A percentile compares a stretch with the other conserved stretches of the same genome.
phyloP scores from a whole-genome alignment of 2,797 vertebrate genomes.

The Chloroceryle inda region DNA sequence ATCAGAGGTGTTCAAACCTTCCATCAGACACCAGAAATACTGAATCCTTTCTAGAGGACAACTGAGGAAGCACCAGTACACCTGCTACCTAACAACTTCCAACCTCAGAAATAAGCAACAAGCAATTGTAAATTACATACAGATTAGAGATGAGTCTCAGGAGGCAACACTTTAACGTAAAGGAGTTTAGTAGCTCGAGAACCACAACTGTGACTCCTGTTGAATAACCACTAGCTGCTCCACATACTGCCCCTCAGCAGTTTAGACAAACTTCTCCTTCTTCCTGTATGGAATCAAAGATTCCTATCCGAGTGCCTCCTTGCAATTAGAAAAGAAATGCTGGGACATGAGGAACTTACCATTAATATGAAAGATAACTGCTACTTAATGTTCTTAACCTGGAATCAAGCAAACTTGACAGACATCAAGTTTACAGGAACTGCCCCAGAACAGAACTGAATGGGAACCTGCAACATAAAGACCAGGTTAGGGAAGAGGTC shows the following conservation, averaged over 20 bases:
- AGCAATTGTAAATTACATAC: not conserved
- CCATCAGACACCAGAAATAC: not conserved
- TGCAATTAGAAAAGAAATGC: not conserved
- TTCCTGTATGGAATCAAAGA: not conserved
- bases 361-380: not conserved
- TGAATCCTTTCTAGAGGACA: not conserved
- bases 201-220: not conserved
- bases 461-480: not conserved
- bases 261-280: not conserved
- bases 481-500: not conserved
- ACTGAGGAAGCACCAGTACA: not conserved
- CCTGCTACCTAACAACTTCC: not conserved
- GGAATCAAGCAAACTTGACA: not conserved
- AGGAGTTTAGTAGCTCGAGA: not conserved
- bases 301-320: not conserved
- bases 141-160: not conserved
- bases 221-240: not conserved
- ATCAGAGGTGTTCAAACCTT: not conserved
- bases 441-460: not conserved
- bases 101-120: not conserved
- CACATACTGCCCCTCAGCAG: not conserved
- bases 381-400: not conserved
- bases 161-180: not conserved
- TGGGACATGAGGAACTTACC: not conserved
- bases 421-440: not conserved